Conservation (phyloP, 2,888 invertebrate species). For the Drosophila kambysellisi region DNA sequence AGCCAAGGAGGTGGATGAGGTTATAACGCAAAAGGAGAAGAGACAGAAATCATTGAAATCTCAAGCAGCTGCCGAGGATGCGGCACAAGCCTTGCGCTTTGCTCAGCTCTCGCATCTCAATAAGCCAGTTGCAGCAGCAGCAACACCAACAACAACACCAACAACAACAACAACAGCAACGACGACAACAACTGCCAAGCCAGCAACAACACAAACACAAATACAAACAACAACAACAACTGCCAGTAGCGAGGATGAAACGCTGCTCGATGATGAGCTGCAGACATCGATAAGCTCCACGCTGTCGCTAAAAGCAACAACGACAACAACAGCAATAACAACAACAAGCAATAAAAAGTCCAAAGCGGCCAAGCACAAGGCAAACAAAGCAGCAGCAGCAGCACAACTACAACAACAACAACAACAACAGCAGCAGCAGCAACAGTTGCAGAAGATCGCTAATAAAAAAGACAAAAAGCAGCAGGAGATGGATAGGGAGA, state of each 20-base stretch:
- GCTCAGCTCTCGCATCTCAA: conserved; percentile 65
- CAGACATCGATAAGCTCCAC: conserved; percentile 33
- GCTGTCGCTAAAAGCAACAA: conserved; percentile 21
- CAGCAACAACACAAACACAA: conserved; percentile 9
- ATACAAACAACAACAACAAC: conserved; percentile 24
- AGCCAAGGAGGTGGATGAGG: conserved; percentile 83
- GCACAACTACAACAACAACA: not conserved
- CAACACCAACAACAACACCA: conserved; percentile 7
- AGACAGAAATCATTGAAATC: conserved; percentile 53
- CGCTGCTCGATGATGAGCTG: conserved; percentile 43
- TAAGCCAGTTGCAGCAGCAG: conserved; percentile 35
- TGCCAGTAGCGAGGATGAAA: conserved; percentile 57
- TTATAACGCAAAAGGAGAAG: conserved; percentile 78
- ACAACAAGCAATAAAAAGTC: conserved; percentile 47
- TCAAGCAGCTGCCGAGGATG: conserved; percentile 56
- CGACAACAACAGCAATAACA: not conserved
- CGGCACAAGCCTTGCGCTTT: conserved; percentile 55
- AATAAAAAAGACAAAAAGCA: conserved; percentile 35
- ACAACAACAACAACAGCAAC: not conserved
- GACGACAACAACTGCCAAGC: not conserved
- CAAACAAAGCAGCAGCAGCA: conserved; percentile 35
- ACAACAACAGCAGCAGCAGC: conserved; percentile 22
- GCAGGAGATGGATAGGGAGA: conserved; percentile 24
- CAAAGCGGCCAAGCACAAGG: conserved; percentile 53
- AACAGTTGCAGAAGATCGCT: conserved; percentile 18